Conservation (phyloP, 2,888 invertebrate genomes). For the Apamea epomidion region DNA sequence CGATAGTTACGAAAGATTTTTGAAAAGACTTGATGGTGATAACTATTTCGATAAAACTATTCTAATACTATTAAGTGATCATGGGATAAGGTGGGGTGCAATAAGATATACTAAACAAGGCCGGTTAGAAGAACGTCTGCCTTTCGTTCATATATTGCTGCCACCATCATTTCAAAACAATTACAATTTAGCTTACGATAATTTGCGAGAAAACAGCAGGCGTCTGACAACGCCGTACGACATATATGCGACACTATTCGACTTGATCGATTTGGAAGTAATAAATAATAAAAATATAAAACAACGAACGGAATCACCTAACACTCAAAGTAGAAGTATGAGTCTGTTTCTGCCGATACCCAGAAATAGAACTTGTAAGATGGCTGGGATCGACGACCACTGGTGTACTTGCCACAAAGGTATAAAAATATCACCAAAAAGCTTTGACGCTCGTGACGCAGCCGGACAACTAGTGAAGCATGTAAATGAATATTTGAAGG, state of each 20-base stretch:
- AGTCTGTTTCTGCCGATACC: conserved; percentile 95
- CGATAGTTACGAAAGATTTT: conserved; percentile 90
- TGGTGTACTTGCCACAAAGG: conserved; percentile 97
- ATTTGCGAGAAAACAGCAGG: conserved; percentile 92
- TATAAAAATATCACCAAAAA: conserved; percentile 88
- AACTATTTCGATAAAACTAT: conserved; percentile 92
- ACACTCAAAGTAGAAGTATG: conserved; percentile 90
- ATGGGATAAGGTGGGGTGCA: conserved; percentile 96
- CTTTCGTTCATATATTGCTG: conserved; percentile 93
- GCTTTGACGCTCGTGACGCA: conserved; percentile 89
- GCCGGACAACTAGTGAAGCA: conserved; percentile 91
- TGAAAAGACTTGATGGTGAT: conserved; percentile 88
- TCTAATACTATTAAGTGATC: conserved; percentile 95
- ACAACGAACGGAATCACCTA: conserved; percentile 76
- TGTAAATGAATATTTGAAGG: conserved; percentile 92
- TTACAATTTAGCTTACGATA: conserved; percentile 91
- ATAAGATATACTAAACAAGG: conserved; percentile 96
- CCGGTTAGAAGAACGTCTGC: conserved; percentile 96
- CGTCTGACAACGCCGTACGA: conserved; percentile 96
- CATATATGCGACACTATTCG: conserved; percentile 94
- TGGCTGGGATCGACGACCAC: conserved; percentile 94
- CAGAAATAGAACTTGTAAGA: conserved; percentile 93
- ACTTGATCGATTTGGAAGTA: conserved; percentile 91
- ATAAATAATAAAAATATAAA: conserved; percentile 83
- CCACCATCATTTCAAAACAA: conserved; percentile 93